These are phyloP conservation scores for Eupsilia transversa DNA, from an alignment of 2,888 invertebrate species.

Conservation along the genomic window DNA sequence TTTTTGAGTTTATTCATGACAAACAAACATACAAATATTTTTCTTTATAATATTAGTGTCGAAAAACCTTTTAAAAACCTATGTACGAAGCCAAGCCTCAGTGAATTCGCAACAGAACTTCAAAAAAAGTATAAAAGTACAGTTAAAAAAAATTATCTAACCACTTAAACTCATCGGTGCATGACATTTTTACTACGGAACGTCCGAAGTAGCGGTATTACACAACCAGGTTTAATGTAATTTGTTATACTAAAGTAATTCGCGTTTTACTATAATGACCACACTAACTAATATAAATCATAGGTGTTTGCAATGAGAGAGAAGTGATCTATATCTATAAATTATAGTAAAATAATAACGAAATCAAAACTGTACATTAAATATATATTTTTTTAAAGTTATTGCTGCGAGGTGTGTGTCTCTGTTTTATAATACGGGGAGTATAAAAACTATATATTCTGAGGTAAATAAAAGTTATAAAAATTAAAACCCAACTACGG, in stretches of 20 bases:
- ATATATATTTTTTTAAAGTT: no score
- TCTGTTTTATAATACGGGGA: no score
- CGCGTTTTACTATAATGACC: not conserved
- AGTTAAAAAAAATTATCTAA: slow-evolving; percentile 12
- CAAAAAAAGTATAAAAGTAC: slow-evolving; percentile 32
- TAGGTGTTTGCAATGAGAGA: slow-evolving; percentile 10
- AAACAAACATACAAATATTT: no score
- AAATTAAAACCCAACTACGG: no score
- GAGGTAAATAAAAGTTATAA: no score
- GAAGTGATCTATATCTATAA: no score
- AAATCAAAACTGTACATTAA: no score
- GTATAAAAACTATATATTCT: no score
- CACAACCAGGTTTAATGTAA: slow-evolving; percentile 6
- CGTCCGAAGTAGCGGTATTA: slow-evolving; percentile 36
- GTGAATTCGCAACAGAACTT: slow-evolving; percentile 25
- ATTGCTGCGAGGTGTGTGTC: no score
- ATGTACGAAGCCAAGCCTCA: not conserved
- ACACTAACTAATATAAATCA: not conserved
- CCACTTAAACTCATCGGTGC: slow-evolving; percentile 47
- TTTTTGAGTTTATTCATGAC: no score
- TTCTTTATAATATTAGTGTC: no score
- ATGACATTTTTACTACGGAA: slow-evolving; percentile 47
- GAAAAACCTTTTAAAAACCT: slow-evolving; percentile 18
- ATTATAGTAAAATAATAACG: no score
- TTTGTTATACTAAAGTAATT: slow-evolving; percentile 13